Percentiles rank a stretch among this genome's conserved stretches.
Evolutionary conservation across 2,888 invertebrate species (phyloP).

Genomic region (Drosophila engyochracea): DNA sequence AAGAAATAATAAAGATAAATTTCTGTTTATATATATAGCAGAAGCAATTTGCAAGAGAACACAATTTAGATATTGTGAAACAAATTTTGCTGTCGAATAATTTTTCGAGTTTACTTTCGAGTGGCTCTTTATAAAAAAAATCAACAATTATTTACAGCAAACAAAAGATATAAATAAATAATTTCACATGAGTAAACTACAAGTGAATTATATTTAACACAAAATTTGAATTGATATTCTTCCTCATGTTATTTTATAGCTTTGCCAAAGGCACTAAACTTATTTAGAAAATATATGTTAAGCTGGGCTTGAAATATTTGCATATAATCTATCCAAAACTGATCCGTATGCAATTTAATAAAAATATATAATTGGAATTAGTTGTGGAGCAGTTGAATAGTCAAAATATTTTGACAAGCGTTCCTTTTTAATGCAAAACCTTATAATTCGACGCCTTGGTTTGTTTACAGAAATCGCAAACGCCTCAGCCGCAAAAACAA

Average conservation of each 20-base stretch:
- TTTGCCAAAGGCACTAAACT: constrained; percentile 5
- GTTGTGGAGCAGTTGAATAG: constrained; percentile 62
- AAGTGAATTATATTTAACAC: background rate
- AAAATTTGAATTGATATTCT: background rate
- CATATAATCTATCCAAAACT: background rate
- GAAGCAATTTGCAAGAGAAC: background rate
- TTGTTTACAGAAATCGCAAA: constrained; percentile 70
- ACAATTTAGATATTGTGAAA: background rate
- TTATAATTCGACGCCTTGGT: constrained; percentile 73
- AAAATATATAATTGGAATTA: constrained; percentile 53
- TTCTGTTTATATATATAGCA: background rate
- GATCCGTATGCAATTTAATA: constrained; percentile 7
- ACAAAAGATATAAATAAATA: background rate
- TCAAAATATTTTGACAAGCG: constrained; percentile 67
- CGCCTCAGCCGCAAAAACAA: constrained; percentile 49
- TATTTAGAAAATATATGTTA: constrained; percentile 3
- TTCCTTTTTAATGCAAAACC: constrained; percentile 67
- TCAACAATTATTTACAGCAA: background rate
- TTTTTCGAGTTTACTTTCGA: background rate
- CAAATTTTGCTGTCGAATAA: background rate
- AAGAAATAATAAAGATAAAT: background rate
- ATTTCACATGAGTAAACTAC: background rate
- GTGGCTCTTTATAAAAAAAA: background rate
- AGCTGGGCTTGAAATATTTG: background rate
- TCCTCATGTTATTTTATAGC: background rate